Conservation (phyloP, 2,888 invertebrate genomes). For the Coremacera marginata region DNA sequence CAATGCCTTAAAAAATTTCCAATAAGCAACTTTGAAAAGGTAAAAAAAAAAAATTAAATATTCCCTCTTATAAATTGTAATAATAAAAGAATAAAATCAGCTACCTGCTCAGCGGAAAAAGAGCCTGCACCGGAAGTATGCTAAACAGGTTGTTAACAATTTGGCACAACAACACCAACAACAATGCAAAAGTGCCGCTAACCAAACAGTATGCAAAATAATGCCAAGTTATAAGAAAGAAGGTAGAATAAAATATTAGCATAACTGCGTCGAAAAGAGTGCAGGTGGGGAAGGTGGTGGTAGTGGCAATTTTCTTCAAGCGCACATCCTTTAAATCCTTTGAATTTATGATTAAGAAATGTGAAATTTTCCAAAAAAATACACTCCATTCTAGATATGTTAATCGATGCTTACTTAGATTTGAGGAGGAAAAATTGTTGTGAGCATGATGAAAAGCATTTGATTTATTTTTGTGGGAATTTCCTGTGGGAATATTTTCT, state of each 20-base stretch:
- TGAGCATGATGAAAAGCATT: neutral
- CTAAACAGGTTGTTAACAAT: slow-evolving; percentile 25
- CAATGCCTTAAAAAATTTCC: too few relatives aligned
- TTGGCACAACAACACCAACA: neutral
- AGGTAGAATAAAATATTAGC: neutral
- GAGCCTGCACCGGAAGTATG: slow-evolving; percentile 4
- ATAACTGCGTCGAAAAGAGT: neutral
- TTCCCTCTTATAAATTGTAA: neutral
- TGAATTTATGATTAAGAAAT: slow-evolving; percentile 10
- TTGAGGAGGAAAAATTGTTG: too few relatives aligned
- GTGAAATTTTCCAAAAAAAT: neutral
- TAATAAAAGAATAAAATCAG: slow-evolving; percentile 4
- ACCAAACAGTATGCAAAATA: slow-evolving; percentile 14
- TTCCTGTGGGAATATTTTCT: neutral
- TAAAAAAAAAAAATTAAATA: neutral
- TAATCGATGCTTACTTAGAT: slow-evolving; percentile 1
- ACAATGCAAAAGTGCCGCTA: slow-evolving; percentile 4
- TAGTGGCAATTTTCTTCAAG: neutral
- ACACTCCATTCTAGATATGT: neutral
- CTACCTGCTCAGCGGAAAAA: neutral
- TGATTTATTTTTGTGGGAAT: neutral
- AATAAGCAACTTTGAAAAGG: neutral
- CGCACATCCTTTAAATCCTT: slow-evolving; percentile 4
- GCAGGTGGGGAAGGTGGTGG: too few relatives aligned
- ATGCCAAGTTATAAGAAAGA: neutral